These are phyloP conservation scores for Monodelphis domestica DNA, from an alignment of 2,797 vertebrate genomes.

Conservation along the genomic window DNA sequence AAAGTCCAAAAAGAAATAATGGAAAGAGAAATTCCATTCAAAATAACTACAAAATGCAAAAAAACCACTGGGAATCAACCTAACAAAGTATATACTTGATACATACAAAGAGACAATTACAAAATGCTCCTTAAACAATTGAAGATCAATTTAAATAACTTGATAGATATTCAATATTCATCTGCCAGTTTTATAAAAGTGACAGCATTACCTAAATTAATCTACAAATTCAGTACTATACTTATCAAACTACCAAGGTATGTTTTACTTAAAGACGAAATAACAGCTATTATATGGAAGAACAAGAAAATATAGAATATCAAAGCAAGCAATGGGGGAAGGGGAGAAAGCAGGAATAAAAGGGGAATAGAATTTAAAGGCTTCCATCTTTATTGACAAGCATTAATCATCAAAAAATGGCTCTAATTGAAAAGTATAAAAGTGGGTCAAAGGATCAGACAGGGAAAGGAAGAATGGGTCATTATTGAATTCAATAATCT, in stretches of 20 bases:
- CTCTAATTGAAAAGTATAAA: not conserved
- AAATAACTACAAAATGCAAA: not conserved
- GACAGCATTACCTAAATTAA: not conserved
- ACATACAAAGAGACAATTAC: not conserved
- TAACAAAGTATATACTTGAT: no score
- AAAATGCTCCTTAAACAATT: not conserved
- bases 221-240: not conserved
- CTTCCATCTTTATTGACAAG: not conserved
- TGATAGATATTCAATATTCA: not conserved
- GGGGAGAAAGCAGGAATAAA: not conserved
- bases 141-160: not conserved
- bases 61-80: not conserved
- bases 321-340: not conserved
- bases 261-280: not conserved
- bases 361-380: not conserved
- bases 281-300: not conserved
- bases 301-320: not conserved
- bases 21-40: not conserved
- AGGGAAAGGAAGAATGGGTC: not conserved
- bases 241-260: not conserved
- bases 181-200: not conserved
- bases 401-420: not conserved
- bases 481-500: not conserved
- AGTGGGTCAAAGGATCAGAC: not conserved
- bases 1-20: not conserved